Percentiles rank a stretch among this genome's conserved stretches.
Conservation (phyloP, 2,888 invertebrate species). For the Apotomis capreana region DNA sequence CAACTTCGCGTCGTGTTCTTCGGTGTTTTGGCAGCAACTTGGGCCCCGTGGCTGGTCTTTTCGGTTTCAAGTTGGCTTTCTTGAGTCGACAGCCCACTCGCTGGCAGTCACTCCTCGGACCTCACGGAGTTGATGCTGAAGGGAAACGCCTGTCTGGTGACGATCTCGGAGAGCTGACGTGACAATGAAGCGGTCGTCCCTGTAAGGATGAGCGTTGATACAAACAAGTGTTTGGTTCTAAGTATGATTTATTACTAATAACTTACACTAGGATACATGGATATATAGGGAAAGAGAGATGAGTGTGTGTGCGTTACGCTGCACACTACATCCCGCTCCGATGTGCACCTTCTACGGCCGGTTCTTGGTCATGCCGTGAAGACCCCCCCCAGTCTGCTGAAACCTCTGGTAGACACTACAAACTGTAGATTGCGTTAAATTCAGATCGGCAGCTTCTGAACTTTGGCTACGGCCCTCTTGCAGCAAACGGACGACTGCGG, state of each 20-base stretch:
- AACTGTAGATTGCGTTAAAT: neutral
- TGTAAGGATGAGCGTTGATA: too few species aligned
- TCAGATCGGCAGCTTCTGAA: neutral
- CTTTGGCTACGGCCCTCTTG: neutral
- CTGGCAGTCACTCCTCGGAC: too few species aligned
- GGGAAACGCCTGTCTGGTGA: too few species aligned
- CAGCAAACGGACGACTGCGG: neutral
- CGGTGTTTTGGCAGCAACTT: conserved; percentile 41
- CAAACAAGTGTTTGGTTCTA: too few species aligned
- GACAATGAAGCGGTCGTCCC: neutral
- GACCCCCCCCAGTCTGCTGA: neutral
- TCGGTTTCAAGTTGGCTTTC: conserved; percentile 44
- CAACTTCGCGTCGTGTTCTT: conserved; percentile 41
- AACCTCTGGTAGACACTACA: neutral
- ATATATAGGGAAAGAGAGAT: too few species aligned
- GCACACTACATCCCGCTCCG: neutral
- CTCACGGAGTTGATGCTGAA: too few species aligned
- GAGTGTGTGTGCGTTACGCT: too few species aligned
- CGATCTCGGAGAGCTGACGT: neutral
- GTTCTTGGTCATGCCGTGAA: neutral
- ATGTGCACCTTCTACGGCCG: neutral
- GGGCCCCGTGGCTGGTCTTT: conserved; percentile 44
- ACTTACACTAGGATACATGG: too few species aligned
- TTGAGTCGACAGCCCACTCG: conserved; percentile 17
- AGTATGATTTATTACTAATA: too few species aligned